Evolutionary conservation across 2,113 vertebrate species (phyloP), one percentile per base, ranked within the genome.

Genomic region (Pagrus major): DNA sequence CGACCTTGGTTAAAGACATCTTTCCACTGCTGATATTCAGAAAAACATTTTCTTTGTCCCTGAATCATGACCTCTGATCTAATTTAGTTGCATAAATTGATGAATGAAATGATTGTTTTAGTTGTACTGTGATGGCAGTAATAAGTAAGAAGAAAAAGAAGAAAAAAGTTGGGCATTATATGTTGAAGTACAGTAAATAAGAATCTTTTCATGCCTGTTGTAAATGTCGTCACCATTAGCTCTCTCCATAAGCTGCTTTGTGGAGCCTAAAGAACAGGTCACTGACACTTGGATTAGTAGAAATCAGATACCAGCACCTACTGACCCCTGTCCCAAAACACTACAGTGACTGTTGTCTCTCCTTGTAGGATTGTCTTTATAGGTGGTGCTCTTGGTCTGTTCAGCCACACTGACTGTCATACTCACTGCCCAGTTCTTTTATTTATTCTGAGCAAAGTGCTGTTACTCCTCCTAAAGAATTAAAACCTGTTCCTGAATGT

Each of bases 241-340:
- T 65, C 21, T 55, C 29, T 51, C 59, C 25, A 27, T 46, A 54
- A 74, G 42, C 69, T 41, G 42, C 60, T 66, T 52, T 37, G 58
- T 42, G 8, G 51, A 59, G 61, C 12, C 58, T 4, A 33, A 23
- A 18, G 56, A 71, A 21, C 3, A 47, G 67, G 39, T 60, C 78
- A 41, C 29, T 79, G 74, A 52, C 76, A 59, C 16, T 67, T 71
- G 76, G 75, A 88, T 89, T 61, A 83, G 31, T 35, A 69, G 25
- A 44, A 71, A 73, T 84, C 49, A 63, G 31, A 49, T 55, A 55
- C 68, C 73, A 67, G 68, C 66, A 49, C 42, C 47, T 58, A 51
- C 5, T 23, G 37, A 76, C 80, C 63, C 56, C 35, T 31, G 61
- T n/a, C n/a, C n/a, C n/a, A n/a, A n/a, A n/a, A n/a, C n/a, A n/a